A percentile compares a stretch with the other conserved stretches of the same genome.
These are phyloP conservation scores for Drosophila parthenogenetica DNA, from an alignment of 2,888 invertebrate genomes.

Conservation along the genomic window DNA sequence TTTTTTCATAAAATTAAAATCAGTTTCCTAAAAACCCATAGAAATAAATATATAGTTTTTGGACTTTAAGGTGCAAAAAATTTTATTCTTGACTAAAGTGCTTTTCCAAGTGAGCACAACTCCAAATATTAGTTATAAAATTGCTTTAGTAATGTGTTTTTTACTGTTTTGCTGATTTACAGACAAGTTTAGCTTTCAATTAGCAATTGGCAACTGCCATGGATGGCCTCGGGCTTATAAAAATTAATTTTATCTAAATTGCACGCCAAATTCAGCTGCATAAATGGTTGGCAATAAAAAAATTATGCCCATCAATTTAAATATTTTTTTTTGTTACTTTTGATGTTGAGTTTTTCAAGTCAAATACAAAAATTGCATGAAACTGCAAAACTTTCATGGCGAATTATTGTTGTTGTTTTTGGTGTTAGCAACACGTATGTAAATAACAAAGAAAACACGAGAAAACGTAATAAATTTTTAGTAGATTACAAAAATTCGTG, in stretches of 20 bases:
- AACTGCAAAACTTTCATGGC: conserved; percentile 53
- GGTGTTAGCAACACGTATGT: conserved; percentile 45
- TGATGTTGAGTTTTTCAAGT: conserved; percentile 23
- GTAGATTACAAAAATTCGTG: conserved; percentile 67
- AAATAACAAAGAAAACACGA: conserved; percentile 47
- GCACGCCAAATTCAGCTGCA: conserved; percentile 21
- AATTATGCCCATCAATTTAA: conserved; percentile 13
- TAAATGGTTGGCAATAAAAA: conserved; percentile 46
- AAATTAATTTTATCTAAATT: conserved; percentile 59
- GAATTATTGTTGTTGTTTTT: conserved; percentile 29
- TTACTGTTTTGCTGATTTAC: neutral
- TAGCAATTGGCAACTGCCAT: conserved; percentile 19
- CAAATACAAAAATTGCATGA: conserved; percentile 46
- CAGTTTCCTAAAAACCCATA: too few relatives aligned
- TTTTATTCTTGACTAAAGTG: too few relatives aligned
- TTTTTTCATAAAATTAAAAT: too few relatives aligned
- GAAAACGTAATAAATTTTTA: conserved; percentile 71
- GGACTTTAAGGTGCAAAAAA: too few relatives aligned
- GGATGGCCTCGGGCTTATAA: conserved; percentile 21
- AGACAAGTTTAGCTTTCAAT: conserved; percentile 33
- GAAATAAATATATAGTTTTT: too few relatives aligned
- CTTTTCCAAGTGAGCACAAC: too few relatives aligned
- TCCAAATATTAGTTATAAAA: too few relatives aligned
- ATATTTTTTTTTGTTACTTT: conserved; percentile 24
- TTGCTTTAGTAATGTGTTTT: neutral